Conservation (phyloP, 2,113 vertebrate species). For the Antechinus flavipes region DNA sequence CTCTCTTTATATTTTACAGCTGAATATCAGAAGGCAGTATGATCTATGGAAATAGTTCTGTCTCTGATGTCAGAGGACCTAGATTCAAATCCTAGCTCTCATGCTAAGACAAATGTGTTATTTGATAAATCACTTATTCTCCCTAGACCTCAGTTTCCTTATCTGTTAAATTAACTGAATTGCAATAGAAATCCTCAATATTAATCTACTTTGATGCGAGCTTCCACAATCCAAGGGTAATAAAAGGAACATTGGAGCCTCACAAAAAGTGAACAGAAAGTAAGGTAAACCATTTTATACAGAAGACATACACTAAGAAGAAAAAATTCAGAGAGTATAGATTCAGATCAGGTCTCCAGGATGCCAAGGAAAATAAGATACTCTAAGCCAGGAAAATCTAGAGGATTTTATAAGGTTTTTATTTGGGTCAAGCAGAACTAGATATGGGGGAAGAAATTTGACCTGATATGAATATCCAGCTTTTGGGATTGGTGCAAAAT, state of each 20-base stretch:
- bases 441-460: neutral
- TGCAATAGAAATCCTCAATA: neutral
- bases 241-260: neutral
- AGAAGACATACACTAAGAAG: neutral
- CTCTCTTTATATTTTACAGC: neutral
- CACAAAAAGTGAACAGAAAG: neutral
- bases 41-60: neutral
- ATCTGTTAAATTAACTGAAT: neutral
- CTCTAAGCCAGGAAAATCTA: neutral
- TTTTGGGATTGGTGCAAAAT: neutral
- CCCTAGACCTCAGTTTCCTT: neutral
- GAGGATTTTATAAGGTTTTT: neutral
- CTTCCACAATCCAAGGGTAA: neutral
- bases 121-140: neutral
- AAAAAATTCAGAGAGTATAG: neutral
- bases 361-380: neutral
- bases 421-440: neutral
- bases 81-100: neutral
- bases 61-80: neutral
- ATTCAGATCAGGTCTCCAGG: neutral
- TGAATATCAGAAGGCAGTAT: neutral
- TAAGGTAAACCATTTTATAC: neutral
- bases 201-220: neutral
- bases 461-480: neutral
- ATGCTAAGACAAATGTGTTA: neutral